Evolutionary conservation across 2,888 invertebrate genomes (phyloP).

Genomic region (Acrocyrtus sp.): DNA sequence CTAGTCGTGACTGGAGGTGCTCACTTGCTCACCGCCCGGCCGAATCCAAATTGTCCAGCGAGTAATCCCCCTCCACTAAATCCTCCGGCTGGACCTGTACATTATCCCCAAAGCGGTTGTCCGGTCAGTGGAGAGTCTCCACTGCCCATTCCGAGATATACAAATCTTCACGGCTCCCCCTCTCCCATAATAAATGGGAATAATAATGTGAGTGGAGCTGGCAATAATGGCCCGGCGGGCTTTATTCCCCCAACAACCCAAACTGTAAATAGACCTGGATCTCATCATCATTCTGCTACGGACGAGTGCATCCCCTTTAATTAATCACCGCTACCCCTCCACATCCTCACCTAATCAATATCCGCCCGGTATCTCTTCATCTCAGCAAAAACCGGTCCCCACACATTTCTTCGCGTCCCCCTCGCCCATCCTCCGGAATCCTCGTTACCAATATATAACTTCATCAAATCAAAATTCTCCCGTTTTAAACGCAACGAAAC

Average conservation of each 20-base stretch:
- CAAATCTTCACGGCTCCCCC: too few relatives aligned
- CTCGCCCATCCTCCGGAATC: conserved; percentile 61
- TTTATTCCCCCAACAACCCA: conserved; percentile 31
- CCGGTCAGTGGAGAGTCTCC: conserved; percentile 38
- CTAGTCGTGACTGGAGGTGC: conserved; percentile 62
- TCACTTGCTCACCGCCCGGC: conserved; percentile 49
- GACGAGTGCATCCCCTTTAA: conserved; percentile 58
- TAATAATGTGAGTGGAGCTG: neutral
- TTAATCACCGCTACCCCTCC: conserved; percentile 55
- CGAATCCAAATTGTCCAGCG: conserved; percentile 25
- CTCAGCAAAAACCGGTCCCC: conserved; percentile 25
- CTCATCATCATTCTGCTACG: too few relatives aligned
- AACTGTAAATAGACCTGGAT: conserved; percentile 56
- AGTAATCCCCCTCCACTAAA: conserved; percentile 8
- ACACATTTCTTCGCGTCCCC: conserved; percentile 54
- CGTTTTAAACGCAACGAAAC: conserved; percentile 57
- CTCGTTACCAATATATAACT: conserved; percentile 62
- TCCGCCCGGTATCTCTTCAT: conserved; percentile 28
- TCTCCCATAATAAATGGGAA: conserved; percentile 10
- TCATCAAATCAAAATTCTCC: conserved; percentile 64
- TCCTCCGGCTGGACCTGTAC: conserved; percentile 19
- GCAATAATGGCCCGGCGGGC: conserved; percentile 31
- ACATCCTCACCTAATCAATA: conserved; percentile 9
- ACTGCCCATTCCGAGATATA: conserved; percentile 15
- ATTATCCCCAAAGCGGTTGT: conserved; percentile 27